Base-by-base conservation (phyloP, 2,113 vertebrate species). In the Manacus vitellinus region DNA sequence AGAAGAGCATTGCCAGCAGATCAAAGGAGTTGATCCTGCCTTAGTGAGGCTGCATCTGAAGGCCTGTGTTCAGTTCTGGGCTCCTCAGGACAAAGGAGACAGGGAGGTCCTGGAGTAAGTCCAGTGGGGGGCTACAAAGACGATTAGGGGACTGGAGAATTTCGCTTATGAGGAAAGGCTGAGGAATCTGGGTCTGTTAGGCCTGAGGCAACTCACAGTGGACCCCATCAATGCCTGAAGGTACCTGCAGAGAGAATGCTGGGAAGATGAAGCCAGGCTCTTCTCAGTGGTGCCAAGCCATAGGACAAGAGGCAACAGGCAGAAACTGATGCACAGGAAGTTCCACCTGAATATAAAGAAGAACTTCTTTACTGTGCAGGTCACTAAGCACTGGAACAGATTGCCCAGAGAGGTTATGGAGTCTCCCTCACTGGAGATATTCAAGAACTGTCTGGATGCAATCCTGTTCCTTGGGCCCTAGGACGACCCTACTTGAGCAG, bases 21-120 rank as follows among this genome's bases (percentile, higher is more conserved):
- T 2, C 1, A 1, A 58, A 33, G 44, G 18, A 56, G 9, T 6
- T 5, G 27, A 51, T 19, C 20, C 49, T 80, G 13, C 2, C 31
- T 37, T 33, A 37, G 35, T 44, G 68, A 39, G 44, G 44, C 3
- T 10, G 19, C 33, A 24, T 4, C 37, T 5, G 37, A 31, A 37
- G 18, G 33, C 27, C 22, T 44, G 44, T 74, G 37, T 3, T 18
- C 51, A 58, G 18, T 1, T 73, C 22, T 73, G 14, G 17, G 27
- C 8, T 74, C 12, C 19, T 30, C 23, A 74, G 70, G 8, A 0
- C 16, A n/a, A 4, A 23, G 52, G 37, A n/a, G 13, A 46, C 18
- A 24, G 11, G 70, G 52, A 46, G 12, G 4, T 74, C 28, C 37
- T 46, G 23, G 6, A n/a, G 7, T 0, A 1, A 33, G 19, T n/a